Conservation (phyloP, 2,888 invertebrate species). For the Lutraria lutraria region DNA sequence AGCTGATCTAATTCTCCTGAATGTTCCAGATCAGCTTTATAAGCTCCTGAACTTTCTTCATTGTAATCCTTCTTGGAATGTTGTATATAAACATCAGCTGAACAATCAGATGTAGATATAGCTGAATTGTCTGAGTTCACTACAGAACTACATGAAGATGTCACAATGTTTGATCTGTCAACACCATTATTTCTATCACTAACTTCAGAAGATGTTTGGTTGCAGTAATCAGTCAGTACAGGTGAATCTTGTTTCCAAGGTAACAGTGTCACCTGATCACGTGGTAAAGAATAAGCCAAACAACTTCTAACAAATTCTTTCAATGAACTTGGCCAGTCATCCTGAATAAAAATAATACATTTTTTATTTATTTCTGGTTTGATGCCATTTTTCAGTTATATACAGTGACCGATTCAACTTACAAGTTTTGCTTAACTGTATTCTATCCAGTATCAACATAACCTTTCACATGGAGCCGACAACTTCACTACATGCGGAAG, state of each 20-base stretch:
- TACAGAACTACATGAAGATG: not conserved
- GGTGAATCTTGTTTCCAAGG: not conserved
- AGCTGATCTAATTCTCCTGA: no score
- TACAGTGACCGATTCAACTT: no score
- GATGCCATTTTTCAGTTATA: no score
- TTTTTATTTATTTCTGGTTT: no score
- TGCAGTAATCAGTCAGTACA: not conserved
- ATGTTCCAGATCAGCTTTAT: no score
- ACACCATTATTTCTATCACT: not conserved
- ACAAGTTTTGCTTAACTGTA: no score
- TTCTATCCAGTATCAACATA: no score
- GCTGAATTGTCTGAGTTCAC: not conserved
- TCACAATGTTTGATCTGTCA: not conserved
- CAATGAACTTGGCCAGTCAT: conserved; percentile 72
- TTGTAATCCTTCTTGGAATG: no score
- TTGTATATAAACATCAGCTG: not conserved
- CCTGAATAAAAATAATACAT: conserved; percentile 52
- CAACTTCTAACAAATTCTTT: conserved; percentile 66
- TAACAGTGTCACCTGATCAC: conserved; percentile 40
- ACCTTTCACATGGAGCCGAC: no score
- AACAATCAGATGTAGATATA: not conserved
- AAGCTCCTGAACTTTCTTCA: no score
- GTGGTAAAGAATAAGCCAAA: conserved; percentile 57
- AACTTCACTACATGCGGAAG: no score
- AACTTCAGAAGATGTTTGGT: not conserved